Evolutionary conservation across 2,888 invertebrate species (phyloP).

Genomic region (Stenodera caucasica): DNA sequence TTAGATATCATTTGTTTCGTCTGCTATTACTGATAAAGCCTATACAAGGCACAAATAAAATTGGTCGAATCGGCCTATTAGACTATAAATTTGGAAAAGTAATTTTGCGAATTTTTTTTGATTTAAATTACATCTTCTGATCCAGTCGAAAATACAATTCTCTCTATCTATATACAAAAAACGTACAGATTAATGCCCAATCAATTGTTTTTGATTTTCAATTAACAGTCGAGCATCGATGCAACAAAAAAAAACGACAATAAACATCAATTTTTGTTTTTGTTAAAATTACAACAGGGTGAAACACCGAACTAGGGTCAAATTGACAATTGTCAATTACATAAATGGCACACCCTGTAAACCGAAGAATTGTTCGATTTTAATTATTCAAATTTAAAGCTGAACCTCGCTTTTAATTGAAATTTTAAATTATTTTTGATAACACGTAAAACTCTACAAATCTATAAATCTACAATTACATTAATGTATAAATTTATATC

Average conservation of each 20-base stretch:
- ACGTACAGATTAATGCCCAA: background rate
- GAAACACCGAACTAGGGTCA: background rate
- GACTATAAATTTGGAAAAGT: too few relatives aligned
- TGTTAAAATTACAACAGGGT: background rate
- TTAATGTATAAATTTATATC: constrained; percentile 25
- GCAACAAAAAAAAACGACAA: background rate
- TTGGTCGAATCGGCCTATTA: constrained; percentile 48
- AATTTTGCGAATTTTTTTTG: background rate
- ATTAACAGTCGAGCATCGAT: background rate
- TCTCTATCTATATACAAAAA: background rate
- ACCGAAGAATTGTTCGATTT: background rate
- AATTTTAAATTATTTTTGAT: background rate
- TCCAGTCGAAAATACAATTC: background rate
- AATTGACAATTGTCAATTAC: background rate
- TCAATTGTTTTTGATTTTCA: too few relatives aligned
- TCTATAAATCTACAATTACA: constrained; percentile 3
- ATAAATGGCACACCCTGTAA: constrained; percentile 3
- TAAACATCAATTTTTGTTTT: background rate
- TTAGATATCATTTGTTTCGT: constrained; percentile 16
- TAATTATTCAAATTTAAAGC: constrained; percentile 36
- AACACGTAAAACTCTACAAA: background rate
- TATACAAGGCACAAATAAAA: constrained; percentile 55
- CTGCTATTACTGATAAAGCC: constrained; percentile 41
- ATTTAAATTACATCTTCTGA: background rate
- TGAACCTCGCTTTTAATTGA: constrained; percentile 38